These are phyloP conservation scores for Hedya salicella DNA, from an alignment of 2,888 invertebrate species.

Conservation along the genomic window DNA sequence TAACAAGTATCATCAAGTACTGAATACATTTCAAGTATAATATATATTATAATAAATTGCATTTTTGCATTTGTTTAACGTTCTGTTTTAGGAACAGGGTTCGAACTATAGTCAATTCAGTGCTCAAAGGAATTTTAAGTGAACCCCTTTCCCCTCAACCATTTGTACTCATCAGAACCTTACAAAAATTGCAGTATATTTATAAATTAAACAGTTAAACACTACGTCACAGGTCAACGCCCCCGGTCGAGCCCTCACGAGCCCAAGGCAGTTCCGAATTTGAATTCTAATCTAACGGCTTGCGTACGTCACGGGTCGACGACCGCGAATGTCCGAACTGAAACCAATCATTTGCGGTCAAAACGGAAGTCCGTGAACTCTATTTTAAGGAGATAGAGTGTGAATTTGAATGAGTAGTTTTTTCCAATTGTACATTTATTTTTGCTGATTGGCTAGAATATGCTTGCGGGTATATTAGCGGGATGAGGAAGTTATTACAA, in stretches of 20 bases:
- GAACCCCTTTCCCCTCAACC: too few species aligned
- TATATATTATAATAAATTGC: too few species aligned
- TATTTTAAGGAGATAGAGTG: conserved; percentile 21
- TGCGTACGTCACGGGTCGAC: conserved; percentile 69
- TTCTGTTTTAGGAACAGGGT: too few species aligned
- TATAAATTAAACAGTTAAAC: neutral
- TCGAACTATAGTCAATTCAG: too few species aligned
- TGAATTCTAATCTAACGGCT: conserved; percentile 79
- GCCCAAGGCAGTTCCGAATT: conserved; percentile 70
- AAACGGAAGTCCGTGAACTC: conserved; percentile 19
- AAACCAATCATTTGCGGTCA: conserved; percentile 31
- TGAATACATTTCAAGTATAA: too few species aligned
- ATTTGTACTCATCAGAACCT: too few species aligned
- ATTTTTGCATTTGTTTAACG: too few species aligned
- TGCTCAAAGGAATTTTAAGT: too few species aligned
- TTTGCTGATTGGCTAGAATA: conserved; percentile 28
- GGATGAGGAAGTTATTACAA: conserved; percentile 52
- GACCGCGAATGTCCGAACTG: conserved; percentile 72
- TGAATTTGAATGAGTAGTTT: conserved; percentile 22
- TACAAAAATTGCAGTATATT: too few species aligned
- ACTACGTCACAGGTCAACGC: conserved; percentile 49
- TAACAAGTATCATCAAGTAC: too few species aligned
- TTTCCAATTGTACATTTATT: conserved; percentile 20
- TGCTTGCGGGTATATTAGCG: conserved; percentile 26
- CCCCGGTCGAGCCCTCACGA: conserved; percentile 52